A percentile compares a stretch with the other conserved stretches of the same genome.
These are phyloP conservation scores for Electrophaes corylata DNA, from an alignment of 2,888 invertebrate genomes.

Conservation along the genomic window DNA sequence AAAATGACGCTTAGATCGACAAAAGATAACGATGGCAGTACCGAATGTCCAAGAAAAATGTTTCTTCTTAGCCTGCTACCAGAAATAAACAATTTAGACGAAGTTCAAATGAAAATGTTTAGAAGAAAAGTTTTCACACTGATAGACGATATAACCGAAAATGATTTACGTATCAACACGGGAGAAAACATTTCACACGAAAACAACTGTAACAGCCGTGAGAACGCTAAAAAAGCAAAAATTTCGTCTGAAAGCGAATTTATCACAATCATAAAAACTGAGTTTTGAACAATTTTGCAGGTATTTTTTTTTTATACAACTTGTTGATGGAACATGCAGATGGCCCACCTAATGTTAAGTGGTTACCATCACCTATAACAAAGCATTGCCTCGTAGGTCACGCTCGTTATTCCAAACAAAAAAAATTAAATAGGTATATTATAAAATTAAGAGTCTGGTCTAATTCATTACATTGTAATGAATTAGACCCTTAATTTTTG, in stretches of 20 bases:
- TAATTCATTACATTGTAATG: too few relatives aligned
- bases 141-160: conserved; percentile 49
- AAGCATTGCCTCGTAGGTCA: too few relatives aligned
- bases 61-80: conserved; percentile 55
- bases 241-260: conserved; percentile 5
- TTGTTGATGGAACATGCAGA: too few relatives aligned
- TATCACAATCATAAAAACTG: conserved; percentile 25
- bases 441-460: too few relatives aligned
- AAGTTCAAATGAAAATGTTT: conserved; percentile 54
- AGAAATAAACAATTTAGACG: conserved; percentile 51
- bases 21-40: background rate
- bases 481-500: too few relatives aligned
- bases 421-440: background rate
- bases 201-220: background rate
- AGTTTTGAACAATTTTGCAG: too few relatives aligned
- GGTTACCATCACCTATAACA: too few relatives aligned
- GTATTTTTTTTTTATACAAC: too few relatives aligned
- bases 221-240: background rate
- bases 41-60: conserved; percentile 44
- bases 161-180: background rate
- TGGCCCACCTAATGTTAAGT: too few relatives aligned
- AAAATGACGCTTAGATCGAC: conserved; percentile 12
- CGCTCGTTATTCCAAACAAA: too few relatives aligned
- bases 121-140: conserved; percentile 52
- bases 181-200: conserved; percentile 2